Percentiles rank a stretch among this genome's conserved stretches.
Evolutionary conservation across 2,888 invertebrate species (phyloP).

Genomic region (Lycia hirtaria): DNA sequence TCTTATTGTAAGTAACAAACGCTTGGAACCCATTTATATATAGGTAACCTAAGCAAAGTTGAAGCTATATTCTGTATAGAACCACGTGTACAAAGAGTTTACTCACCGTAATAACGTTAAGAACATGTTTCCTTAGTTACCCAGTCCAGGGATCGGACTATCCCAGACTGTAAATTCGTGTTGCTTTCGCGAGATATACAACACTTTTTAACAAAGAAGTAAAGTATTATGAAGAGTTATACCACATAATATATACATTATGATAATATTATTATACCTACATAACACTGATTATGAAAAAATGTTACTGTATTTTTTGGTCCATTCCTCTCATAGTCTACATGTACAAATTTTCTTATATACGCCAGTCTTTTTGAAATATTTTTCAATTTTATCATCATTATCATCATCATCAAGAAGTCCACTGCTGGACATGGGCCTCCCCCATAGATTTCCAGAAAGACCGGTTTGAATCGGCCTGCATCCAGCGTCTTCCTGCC

Average conservation of each 20-base stretch:
- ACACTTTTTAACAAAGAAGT: neutral
- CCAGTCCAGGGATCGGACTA: slow-evolving; percentile 41
- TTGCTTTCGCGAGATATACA: slow-evolving; percentile 35
- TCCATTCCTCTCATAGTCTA: too few species aligned
- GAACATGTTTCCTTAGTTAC: slow-evolving; percentile 50
- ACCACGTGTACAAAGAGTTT: slow-evolving; percentile 39
- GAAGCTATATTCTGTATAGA: neutral
- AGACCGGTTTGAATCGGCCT: too few species aligned
- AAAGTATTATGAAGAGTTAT: neutral
- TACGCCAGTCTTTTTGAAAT: too few species aligned
- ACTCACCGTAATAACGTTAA: slow-evolving; percentile 52
- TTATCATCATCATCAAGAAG: too few species aligned
- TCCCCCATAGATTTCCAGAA: too few species aligned
- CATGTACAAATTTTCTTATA: too few species aligned
- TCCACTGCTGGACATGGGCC: too few species aligned
- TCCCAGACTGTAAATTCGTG: slow-evolving; percentile 37
- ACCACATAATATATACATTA: neutral
- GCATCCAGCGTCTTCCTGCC: too few species aligned
- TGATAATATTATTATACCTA: too few species aligned
- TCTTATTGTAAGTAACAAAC: neutral
- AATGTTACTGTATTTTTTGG: too few species aligned
- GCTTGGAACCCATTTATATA: neutral
- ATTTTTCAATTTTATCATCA: too few species aligned
- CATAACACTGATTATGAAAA: too few species aligned
- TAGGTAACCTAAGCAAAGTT: neutral